Evolutionary conservation across 1,140 invertebrate species (phyloP).

Genomic region (Drosophila ambigua): DNA sequence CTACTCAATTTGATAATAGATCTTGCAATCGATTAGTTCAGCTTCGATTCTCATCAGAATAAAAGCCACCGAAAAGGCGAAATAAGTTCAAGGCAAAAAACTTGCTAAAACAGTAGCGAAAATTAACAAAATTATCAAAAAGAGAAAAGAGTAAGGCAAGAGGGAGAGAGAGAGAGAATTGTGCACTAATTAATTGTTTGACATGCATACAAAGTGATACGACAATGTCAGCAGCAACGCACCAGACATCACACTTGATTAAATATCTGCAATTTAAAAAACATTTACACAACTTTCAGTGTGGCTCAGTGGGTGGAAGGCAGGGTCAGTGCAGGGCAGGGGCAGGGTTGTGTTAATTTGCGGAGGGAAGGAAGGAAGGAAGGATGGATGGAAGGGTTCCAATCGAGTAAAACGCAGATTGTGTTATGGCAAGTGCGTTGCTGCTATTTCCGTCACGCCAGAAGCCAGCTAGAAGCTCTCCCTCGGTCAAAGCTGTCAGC

Average conservation of each 20-base stretch:
- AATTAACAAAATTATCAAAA: not conserved
- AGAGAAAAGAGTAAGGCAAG: not conserved
- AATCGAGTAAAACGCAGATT: conserved; percentile 27
- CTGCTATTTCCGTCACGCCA: conserved; percentile 36
- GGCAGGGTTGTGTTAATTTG: not conserved
- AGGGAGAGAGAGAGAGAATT: conserved; percentile 13
- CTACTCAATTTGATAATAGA: too few relatives aligned
- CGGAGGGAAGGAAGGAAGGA: too few relatives aligned
- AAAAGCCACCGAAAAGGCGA: too few relatives aligned
- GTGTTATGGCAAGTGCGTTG: conserved; percentile 58
- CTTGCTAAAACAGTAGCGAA: not conserved
- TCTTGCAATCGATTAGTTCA: too few relatives aligned
- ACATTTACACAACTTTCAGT: conserved; percentile 44
- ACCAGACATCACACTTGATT: conserved; percentile 58
- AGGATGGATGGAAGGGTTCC: not conserved
- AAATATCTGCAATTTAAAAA: conserved; percentile 72
- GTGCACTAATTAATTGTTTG: conserved; percentile 56
- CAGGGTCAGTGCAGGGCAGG: not conserved
- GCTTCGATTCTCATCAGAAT: too few relatives aligned
- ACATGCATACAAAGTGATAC: conserved; percentile 35
- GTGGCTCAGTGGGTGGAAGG: not conserved
- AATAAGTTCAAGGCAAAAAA: too few relatives aligned
- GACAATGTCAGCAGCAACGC: not conserved
- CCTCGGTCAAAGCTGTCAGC: conserved; percentile 23
- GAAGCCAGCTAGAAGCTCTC: conserved; percentile 18